Base-by-base conservation (phyloP, 2,113 vertebrate species). In the Pseudopipra pipra region DNA sequence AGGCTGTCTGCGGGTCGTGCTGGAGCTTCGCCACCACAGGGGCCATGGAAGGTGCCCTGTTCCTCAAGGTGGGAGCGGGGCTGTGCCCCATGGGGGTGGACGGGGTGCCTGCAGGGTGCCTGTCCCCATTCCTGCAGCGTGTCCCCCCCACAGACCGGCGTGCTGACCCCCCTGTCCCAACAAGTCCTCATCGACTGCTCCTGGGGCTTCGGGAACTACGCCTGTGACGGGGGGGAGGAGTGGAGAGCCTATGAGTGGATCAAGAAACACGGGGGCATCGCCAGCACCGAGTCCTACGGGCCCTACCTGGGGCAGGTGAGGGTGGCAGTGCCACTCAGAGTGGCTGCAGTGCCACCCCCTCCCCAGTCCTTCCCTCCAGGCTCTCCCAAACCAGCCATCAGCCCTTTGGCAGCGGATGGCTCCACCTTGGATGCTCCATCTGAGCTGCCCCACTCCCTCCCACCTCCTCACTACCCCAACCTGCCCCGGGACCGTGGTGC, bases 11-110 rank as follows among this genome's bases (percentile, higher is more conserved):
- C 3, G 98, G 99, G 17, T 99, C 99, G 22, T 99, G 99, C 96
- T 99, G 99, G 99, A 99, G 98, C 93, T 99, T 99, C n/a, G 98
- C 98, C 71, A 98, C 98, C 3, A 99, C 98, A 6, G 99, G 99
- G 12, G 88, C 98, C 63, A 81, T 99, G 97, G 98, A 99, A 95
- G 99, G 98, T 4, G 98, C 98, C 54, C 98, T 99, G 58, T 90
- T 90, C 79, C 87, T 90, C 63, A 90, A 90, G 87, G 87, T 90
- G 63, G 87, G 87, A 90, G 87, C 25, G 8, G 62, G 35, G 41
- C 55, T 27, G 41, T 49, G 55, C 30, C 72, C 71, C 47, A 18
- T 0, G 0, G 30, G 7, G 6, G 31, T 10, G 63, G 47, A 11
- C 1, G 21, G n/a, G 51, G 41, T 0, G 1, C 28, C 71, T 43